Base-by-base conservation (phyloP, 2,113 vertebrate species). In the Danionella cerebrum region DNA sequence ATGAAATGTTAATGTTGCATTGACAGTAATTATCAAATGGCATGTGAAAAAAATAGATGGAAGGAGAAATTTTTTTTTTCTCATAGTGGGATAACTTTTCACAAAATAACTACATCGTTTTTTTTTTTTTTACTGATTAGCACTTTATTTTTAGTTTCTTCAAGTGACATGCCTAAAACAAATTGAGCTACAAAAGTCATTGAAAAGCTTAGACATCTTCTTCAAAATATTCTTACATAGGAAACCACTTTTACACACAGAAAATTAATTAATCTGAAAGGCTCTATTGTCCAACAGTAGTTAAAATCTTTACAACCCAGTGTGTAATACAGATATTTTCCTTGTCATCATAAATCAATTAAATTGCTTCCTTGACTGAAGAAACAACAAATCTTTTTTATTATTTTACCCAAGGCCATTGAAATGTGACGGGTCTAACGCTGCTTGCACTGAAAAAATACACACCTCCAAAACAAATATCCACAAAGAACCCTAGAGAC, bases 341-440 rank as follows among this genome's bases (percentile, higher is more conserved):
- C 69, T 59, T 64, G 48, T 57, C 39, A 38, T 35, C 64, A 57
- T 67, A 71, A 71, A 69, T 75, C 68, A 67, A 54, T 63, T 47
- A 21, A 66, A 66, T 29, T 24, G 54, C 72, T 70, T 52, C 36
- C 67, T 35, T 47, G 42, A 62, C 53, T 45, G 63, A 70, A 65
- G 59, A 29, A 64, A 27, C 51, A 54, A 65, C 52, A 55, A 63
- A 33, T 36, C 29, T 25, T 18, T 47, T 48, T 29, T 66, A 58
- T 57, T 70, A 70, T 62, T 62, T 75, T 19, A 70, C 47, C 60
- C 36, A 21, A 44, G 57, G 64, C 42, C 12, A 68, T 71, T 71
- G 47, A 54, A 55, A 59, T 35, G 36, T 67, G 54, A 48, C 24
- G 42, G 24, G 21, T 66, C 53, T 44, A 35, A 39, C 22, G 58